Base-by-base conservation (phyloP, 2,797 vertebrate species). In the Gambusia yucatana region DNA sequence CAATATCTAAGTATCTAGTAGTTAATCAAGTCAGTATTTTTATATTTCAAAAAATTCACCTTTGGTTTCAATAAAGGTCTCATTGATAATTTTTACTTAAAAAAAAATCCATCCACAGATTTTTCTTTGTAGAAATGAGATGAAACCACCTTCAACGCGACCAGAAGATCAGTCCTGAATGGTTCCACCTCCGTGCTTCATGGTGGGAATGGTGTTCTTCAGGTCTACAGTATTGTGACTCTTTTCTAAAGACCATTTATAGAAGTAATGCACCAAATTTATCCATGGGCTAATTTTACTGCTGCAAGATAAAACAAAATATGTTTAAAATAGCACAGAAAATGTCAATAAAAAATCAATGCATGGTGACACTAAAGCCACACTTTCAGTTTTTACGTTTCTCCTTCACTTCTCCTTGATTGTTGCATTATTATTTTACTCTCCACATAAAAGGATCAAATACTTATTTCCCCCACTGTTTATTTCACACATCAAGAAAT, bases 401-500 rank as follows among this genome's bases (percentile, higher is more conserved):
- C 33, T 10, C 33, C 20, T 65, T 65, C 39, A 43, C n/a, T n/a
- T 69, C 25, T 46, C 1, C 10, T 46, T 44, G 25, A 44, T 70
- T 16, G 44, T 70, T 46, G 41, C 11, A 25, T 69, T 39, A 69
- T 69, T 69, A n/a, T 43, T 43, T 69, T 44, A 70, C 41, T 46
- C 25, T 28, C 67, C 25, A 44, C 41, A 70, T 70, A 46, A 44
- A 46, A 71, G 67, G 67, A 46, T 71, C 67, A 71, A 44, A 71
- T 50, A 71, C 14, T 63, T 77, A 59, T 82, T 71, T 44, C 0
- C 59, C n/a, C 71, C 69, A 14, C 33, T 46, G 67, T 71, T 71
- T 71, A 36, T 69, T 44, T 36, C 70, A 7, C 41, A 46, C 39
- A 72, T 47, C 41, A 57, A 57, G 70, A 70, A 44, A 55, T 57